Evolutionary conservation across 2,888 invertebrate species (phyloP).

Genomic region (Eudemis profundana): DNA sequence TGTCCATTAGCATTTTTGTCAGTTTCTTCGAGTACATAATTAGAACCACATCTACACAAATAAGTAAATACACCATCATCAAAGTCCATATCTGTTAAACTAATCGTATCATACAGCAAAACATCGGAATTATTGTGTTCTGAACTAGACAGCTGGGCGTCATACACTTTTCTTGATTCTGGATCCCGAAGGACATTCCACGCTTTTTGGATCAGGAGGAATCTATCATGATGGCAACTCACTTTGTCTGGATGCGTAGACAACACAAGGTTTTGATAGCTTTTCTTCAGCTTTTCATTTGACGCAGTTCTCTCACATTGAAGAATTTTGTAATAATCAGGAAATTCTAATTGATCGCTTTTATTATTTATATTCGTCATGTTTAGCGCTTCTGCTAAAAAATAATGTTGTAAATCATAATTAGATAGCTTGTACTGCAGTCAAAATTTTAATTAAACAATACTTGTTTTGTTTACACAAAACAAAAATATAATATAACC

Average conservation of each 20-base stretch:
- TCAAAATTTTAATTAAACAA: too few species aligned
- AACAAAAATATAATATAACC: too few species aligned
- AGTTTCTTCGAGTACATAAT: slow-evolving; percentile 75
- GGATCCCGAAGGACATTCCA: slow-evolving; percentile 89
- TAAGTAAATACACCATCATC: slow-evolving; percentile 76
- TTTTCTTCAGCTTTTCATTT: slow-evolving; percentile 85
- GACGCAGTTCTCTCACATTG: slow-evolving; percentile 82
- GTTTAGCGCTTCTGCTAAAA: background rate
- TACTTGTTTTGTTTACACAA: too few species aligned
- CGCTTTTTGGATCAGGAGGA: slow-evolving; percentile 86
- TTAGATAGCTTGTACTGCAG: too few species aligned
- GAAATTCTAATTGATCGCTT: slow-evolving; percentile 51
- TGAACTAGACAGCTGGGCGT: slow-evolving; percentile 85
- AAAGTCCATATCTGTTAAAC: slow-evolving; percentile 75
- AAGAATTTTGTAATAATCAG: slow-evolving; percentile 84
- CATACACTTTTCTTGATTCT: slow-evolving; percentile 86
- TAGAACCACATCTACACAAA: slow-evolving; percentile 89
- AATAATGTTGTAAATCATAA: too few species aligned
- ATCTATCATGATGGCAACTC: slow-evolving; percentile 57
- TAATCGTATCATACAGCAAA: slow-evolving; percentile 86
- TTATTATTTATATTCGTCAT: slow-evolving; percentile 33
- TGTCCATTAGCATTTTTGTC: slow-evolving; percentile 53
- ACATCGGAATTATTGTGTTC: slow-evolving; percentile 79
- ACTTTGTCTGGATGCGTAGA: slow-evolving; percentile 87
- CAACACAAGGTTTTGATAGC: slow-evolving; percentile 85